Percentiles rank a stretch among this genome's conserved stretches.
Conservation (phyloP, 64 coral and sea anemone species). For the Porites lutea region DNA sequence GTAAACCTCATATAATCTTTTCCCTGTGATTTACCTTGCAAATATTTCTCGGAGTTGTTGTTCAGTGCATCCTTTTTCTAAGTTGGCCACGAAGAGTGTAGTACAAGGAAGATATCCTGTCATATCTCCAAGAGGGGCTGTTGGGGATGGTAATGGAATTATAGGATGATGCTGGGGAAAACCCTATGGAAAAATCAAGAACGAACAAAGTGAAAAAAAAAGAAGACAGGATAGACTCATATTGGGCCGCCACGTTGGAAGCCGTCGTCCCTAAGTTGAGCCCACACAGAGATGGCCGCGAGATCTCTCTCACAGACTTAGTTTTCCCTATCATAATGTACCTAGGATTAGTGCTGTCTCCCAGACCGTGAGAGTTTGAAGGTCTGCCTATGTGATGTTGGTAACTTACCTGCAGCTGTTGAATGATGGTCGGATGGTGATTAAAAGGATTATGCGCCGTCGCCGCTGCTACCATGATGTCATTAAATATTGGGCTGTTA, state of each 20-base stretch:
- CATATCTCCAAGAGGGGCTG: constrained; percentile 38
- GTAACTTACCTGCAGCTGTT: constrained; percentile 80
- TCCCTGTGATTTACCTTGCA: constrained; percentile 63
- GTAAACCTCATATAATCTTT: too few relatives aligned
- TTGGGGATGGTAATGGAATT: constrained; percentile 63
- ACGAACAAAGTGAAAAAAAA: neutral
- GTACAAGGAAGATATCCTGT: constrained; percentile 80
- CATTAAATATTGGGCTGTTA: constrained; percentile 80
- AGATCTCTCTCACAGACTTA: too few relatives aligned
- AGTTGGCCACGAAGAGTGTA: constrained; percentile 93
- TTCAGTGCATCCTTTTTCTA: constrained; percentile 90
- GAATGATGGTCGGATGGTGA: constrained; percentile 69
- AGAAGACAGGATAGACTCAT: neutral
- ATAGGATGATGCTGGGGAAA: constrained; percentile 76
- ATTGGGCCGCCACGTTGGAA: too few relatives aligned
- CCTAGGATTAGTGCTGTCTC: too few relatives aligned
- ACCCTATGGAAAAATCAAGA: neutral
- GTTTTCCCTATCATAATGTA: too few relatives aligned
- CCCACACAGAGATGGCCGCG: too few relatives aligned
- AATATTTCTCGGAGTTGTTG: constrained; percentile 73
- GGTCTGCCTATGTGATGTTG: neutral
- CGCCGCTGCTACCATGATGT: constrained; percentile 85
- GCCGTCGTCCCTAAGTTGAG: too few relatives aligned
- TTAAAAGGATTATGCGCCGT: constrained; percentile 83
- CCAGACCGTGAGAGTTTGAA: too few relatives aligned